phyloP scores from a whole-genome alignment of 2,888 invertebrate genomes.

The Cosmia trapezina region DNA sequence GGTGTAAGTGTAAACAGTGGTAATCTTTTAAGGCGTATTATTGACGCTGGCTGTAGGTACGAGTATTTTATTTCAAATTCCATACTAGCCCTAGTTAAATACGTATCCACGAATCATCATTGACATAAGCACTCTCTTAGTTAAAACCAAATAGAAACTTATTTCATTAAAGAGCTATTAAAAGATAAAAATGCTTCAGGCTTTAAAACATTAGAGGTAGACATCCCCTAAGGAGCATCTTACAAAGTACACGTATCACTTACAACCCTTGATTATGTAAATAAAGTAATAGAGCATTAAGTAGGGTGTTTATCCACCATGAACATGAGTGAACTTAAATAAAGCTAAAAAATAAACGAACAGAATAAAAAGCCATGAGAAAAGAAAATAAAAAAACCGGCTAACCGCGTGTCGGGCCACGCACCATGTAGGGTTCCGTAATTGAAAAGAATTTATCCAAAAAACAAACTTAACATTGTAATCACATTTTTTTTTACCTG shows the following conservation, averaged over 20 bases:
- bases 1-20: too few species aligned
- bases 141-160: constrained; percentile 23
- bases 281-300: constrained; percentile 56
- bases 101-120: too few species aligned
- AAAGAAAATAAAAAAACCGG: background rate
- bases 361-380: background rate
- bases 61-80: too few species aligned
- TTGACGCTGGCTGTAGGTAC: too few species aligned
- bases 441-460: too few species aligned
- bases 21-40: too few species aligned
- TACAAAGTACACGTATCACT: constrained; percentile 54
- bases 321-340: constrained; percentile 43
- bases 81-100: too few species aligned
- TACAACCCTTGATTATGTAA: constrained; percentile 59
- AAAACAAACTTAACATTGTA: too few species aligned
- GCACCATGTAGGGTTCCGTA: too few species aligned
- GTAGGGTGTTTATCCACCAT: constrained; percentile 56
- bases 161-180: constrained; percentile 34
- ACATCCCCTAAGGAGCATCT: constrained; percentile 44
- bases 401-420: too few species aligned
- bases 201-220: constrained; percentile 28
- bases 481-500: too few species aligned
- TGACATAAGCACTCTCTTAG: too few species aligned
- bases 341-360: constrained; percentile 26
- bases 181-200: constrained; percentile 46